These are phyloP conservation scores for Dicentrarchus labrax DNA, from an alignment of 2,113 vertebrate genomes.

Conservation along the genomic window DNA sequence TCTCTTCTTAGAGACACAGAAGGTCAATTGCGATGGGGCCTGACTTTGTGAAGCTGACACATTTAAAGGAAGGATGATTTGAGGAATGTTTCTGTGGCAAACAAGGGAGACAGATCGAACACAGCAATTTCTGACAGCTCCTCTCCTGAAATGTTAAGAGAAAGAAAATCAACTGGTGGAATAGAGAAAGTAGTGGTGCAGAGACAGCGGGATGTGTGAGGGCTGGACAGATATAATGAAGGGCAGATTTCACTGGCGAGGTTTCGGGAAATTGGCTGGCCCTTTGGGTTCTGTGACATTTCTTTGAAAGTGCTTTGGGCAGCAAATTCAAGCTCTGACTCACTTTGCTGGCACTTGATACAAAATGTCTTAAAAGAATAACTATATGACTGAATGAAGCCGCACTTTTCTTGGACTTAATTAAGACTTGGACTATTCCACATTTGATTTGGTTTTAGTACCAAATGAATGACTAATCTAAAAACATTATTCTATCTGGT, in stretches of 20 bases:
- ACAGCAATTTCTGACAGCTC: conserved; percentile 51
- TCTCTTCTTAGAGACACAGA: conserved; percentile 37
- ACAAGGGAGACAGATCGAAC: conserved; percentile 38
- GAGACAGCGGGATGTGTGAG: conserved; percentile 2
- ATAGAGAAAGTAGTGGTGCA: not conserved
- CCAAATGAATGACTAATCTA: not conserved
- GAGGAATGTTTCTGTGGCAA: conserved; percentile 44
- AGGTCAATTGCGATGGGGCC: conserved; percentile 64
- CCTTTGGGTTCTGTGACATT: conserved; percentile 69
- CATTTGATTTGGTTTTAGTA: not conserved
- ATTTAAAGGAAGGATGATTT: conserved; percentile 42
- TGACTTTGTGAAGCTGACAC: conserved; percentile 53
- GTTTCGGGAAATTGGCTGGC: conserved; percentile 61
- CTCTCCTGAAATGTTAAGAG: conserved; percentile 24
- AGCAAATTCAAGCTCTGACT: conserved; percentile 58
- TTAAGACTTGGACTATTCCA: not conserved
- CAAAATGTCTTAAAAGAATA: conserved; percentile 19
- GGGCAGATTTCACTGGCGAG: conserved; percentile 63
- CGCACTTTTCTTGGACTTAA: conserved; percentile 10
- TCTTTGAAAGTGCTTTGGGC: conserved; percentile 68
- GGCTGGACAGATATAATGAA: conserved; percentile 55
- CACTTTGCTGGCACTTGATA: conserved; percentile 51
- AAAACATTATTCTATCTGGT: too few species aligned
- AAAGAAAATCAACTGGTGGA: conserved; percentile 48
- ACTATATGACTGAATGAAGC: not conserved